Evolutionary conservation across 2,797 vertebrate genomes (phyloP).

Genomic region (Rallus crepitans): DNA sequence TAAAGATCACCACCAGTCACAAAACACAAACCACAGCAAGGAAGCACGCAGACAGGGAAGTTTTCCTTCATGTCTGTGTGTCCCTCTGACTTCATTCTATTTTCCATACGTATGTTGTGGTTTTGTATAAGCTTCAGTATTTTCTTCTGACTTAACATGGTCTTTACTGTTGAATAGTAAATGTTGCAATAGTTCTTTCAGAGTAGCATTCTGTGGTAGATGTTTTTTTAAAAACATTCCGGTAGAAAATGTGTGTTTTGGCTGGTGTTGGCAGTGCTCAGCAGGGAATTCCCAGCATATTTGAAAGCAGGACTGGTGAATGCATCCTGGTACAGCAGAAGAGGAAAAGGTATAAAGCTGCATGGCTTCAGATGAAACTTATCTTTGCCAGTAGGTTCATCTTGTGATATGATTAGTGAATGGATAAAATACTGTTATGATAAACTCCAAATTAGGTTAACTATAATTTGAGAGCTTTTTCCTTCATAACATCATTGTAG

Average conservation of each 20-base stretch:
- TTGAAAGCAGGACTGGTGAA: not conserved
- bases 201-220: not conserved
- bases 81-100: not conserved
- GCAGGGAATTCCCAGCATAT: constrained; percentile 24
- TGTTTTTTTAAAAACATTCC: not conserved
- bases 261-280: not conserved
- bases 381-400: not conserved
- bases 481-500: not conserved
- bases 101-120: not conserved
- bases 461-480: not conserved
- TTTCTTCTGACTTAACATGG: not conserved
- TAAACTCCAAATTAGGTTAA: not conserved
- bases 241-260: constrained; percentile 34
- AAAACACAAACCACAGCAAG: not conserved
- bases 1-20: constrained; percentile 8
- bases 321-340: not conserved
- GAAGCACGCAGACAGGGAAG: not conserved
- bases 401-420: not conserved
- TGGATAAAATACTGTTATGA: not conserved
- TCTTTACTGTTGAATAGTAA: not conserved
- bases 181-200: not conserved
- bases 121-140: not conserved
- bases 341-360: not conserved
- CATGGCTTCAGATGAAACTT: not conserved
- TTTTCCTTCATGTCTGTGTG: not conserved